Evolutionary conservation across 2,797 vertebrate genomes (phyloP).

Genomic region (Fistularia commersonii): DNA sequence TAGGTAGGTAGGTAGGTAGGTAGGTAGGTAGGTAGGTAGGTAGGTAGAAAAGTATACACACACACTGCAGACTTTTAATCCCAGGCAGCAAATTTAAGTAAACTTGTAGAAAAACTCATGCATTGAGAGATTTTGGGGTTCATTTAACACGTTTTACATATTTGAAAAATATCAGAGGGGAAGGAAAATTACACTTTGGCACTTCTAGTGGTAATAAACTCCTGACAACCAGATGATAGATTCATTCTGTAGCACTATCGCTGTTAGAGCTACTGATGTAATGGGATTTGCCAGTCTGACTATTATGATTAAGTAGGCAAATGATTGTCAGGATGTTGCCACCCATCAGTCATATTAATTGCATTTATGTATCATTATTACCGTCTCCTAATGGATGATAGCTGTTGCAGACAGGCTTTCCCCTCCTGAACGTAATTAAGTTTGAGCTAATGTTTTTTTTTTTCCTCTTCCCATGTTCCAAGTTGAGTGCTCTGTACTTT

Average conservation of each 20-base stretch:
- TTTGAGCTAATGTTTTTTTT: conserved; percentile 45
- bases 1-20: too few relatives aligned
- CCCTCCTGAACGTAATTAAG: conserved; percentile 60
- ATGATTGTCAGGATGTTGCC: conserved; percentile 67
- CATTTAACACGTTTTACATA: too few relatives aligned
- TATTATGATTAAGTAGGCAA: conserved; percentile 68
- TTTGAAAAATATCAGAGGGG: too few relatives aligned
- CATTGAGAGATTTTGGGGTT: too few relatives aligned
- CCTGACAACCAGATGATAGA: conserved; percentile 54
- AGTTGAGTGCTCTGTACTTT: conserved; percentile 23
- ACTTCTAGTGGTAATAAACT: conserved; percentile 32
- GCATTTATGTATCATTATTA: conserved; percentile 72
- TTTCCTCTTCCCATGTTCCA: conserved; percentile 23
- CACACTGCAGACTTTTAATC: too few relatives aligned
- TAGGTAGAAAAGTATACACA: too few relatives aligned
- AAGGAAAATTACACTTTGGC: too few relatives aligned
- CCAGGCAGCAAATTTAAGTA: too few relatives aligned
- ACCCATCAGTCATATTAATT: conserved; percentile 74
- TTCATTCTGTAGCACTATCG: conserved; percentile 47
- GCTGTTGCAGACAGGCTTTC: conserved; percentile 42
- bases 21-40: too few relatives aligned
- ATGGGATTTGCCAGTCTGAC: conserved; percentile 62
- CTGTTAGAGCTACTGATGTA: conserved; percentile 56
- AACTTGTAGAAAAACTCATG: too few relatives aligned
- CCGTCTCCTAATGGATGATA: conserved; percentile 59